Evolutionary conservation across 1,140 invertebrate species (phyloP).

Genomic region (Euura lappo): DNA sequence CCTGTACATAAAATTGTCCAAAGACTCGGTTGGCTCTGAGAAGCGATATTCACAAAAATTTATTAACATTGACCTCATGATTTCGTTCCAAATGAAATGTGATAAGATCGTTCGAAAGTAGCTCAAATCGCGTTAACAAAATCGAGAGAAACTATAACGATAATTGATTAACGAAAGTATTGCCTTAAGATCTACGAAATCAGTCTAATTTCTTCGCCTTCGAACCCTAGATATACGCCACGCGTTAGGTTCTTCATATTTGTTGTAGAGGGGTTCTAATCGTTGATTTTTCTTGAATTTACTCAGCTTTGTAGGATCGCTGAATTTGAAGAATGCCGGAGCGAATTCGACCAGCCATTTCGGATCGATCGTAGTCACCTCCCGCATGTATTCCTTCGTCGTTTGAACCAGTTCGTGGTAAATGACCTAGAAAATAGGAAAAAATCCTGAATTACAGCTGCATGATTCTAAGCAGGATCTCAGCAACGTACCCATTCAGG

Average conservation of each 20-base stretch:
- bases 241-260: constrained; percentile 98
- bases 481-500: constrained; percentile 87
- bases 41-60: too few relatives aligned
- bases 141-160: too few relatives aligned
- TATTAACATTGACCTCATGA: too few relatives aligned
- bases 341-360: constrained; percentile 99
- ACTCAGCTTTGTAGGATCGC: constrained; percentile 98
- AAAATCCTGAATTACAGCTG: too few relatives aligned
- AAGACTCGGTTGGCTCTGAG: too few relatives aligned
- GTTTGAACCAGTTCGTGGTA: constrained; percentile 99
- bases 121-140: too few relatives aligned
- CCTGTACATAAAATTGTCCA: constrained; percentile 11
- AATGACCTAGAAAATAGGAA: constrained; percentile 76
- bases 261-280: constrained; percentile 97
- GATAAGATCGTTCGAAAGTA: too few relatives aligned
- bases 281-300: constrained; percentile 99
- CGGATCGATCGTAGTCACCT: constrained; percentile 98
- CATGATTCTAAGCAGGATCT: constrained; percentile 12
- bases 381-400: constrained; percentile 99
- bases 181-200: neutral
- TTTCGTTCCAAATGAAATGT: too few relatives aligned
- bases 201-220: constrained; percentile 81
- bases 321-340: constrained; percentile 98
- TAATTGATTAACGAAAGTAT: neutral
- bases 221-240: constrained; percentile 98